Conservation (phyloP, 2,113 vertebrate species). For the Gasterosteus aculeatus region DNA sequence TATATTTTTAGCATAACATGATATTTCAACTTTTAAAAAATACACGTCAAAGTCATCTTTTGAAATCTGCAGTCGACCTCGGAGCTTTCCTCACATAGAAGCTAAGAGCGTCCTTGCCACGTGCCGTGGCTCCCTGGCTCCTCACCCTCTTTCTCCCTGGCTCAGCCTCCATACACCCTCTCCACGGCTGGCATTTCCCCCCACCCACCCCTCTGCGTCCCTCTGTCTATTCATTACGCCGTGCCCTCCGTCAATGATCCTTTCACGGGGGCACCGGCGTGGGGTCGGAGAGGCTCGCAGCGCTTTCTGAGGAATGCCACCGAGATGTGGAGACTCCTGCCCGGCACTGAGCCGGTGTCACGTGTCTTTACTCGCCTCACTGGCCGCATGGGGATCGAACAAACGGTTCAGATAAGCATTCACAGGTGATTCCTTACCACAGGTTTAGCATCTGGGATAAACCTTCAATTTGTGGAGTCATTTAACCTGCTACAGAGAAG, state of each 20-base stretch:
- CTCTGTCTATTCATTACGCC: conserved; percentile 77
- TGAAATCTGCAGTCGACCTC: conserved; percentile 28
- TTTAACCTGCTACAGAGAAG: conserved; percentile 10
- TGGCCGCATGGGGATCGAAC: background rate
- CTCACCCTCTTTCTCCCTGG: conserved; percentile 18
- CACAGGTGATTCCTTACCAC: background rate
- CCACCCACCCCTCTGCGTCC: conserved; percentile 35
- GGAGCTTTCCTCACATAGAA: conserved; percentile 30
- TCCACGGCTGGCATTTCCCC: conserved; percentile 59
- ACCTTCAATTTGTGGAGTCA: conserved; percentile 9
- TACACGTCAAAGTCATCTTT: conserved; percentile 36
- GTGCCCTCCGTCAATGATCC: conserved; percentile 75
- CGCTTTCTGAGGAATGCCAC: conserved; percentile 61
- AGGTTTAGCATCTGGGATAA: conserved; percentile 24
- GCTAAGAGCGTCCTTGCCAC: conserved; percentile 27
- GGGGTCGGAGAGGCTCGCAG: conserved; percentile 40
- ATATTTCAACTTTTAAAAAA: too few relatives aligned
- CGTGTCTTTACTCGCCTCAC: conserved; percentile 22
- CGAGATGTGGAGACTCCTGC: conserved; percentile 15
- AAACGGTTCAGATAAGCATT: background rate
- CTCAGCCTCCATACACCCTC: conserved; percentile 19
- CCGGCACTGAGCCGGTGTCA: background rate
- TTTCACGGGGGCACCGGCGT: conserved; percentile 71
- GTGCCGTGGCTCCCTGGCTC: conserved; percentile 46
- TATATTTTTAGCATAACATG: background rate